Evolutionary conservation across 2,888 invertebrate species (phyloP).

Genomic region (Adelphocoris suturalis): DNA sequence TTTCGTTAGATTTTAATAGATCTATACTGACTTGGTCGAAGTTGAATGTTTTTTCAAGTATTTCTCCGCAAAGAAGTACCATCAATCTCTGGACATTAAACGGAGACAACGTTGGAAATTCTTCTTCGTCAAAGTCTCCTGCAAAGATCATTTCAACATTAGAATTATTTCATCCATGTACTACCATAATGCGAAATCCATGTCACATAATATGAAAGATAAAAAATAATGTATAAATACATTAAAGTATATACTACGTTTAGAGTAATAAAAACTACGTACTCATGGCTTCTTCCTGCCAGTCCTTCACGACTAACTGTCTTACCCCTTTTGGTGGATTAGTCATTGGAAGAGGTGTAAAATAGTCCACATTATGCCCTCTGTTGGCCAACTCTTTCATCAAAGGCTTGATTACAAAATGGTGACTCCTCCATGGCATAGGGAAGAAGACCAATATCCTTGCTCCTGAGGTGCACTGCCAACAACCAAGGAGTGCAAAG

Average conservation of each 20-base stretch:
- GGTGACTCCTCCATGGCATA: conserved; percentile 70
- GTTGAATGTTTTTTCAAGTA: not conserved
- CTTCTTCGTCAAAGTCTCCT: not conserved
- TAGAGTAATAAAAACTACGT: not conserved
- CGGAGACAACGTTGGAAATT: not conserved
- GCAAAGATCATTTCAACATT: not conserved
- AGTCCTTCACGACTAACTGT: conserved; percentile 44
- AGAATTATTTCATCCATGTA: too few species aligned
- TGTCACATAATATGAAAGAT: too few species aligned
- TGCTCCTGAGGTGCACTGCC: conserved; percentile 49
- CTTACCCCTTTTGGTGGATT: conserved; percentile 16
- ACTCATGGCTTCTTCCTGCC: conserved; percentile 24
- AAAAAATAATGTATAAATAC: too few species aligned
- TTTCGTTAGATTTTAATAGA: conserved; percentile 65
- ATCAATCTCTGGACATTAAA: not conserved
- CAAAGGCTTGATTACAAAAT: conserved; percentile 61
- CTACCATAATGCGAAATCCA: too few species aligned
- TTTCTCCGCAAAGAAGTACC: not conserved
- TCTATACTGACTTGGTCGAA: conserved; percentile 10
- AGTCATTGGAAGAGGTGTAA: conserved; percentile 57
- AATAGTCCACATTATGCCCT: conserved; percentile 69
- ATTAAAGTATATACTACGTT: too few species aligned
- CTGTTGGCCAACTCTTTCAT: conserved; percentile 58
- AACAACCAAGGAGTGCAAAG: not conserved
- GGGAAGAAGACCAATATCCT: conserved; percentile 71